These are phyloP conservation scores for Caradrina kadenii DNA, from an alignment of 2,888 invertebrate genomes.

Conservation along the genomic window DNA sequence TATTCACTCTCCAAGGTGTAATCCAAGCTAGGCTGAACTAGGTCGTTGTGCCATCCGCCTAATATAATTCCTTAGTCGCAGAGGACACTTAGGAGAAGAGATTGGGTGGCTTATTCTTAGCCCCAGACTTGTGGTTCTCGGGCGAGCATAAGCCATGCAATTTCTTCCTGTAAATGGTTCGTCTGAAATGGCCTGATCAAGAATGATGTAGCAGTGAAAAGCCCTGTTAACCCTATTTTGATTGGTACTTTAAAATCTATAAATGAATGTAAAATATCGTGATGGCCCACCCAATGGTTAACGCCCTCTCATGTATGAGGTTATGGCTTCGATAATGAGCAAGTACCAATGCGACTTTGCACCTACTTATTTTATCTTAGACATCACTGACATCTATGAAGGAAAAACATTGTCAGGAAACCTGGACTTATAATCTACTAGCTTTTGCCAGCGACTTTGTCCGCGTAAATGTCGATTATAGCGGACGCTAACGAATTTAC, in stretches of 20 bases:
- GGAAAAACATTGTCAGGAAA: too few relatives aligned
- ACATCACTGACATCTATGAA: too few relatives aligned
- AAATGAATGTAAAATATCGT: too few relatives aligned
- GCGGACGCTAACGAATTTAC: too few relatives aligned
- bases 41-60: constrained; percentile 33
- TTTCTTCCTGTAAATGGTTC: constrained; percentile 40
- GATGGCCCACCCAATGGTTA: too few relatives aligned
- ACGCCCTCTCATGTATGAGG: too few relatives aligned
- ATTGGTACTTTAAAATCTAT: not conserved
- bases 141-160: constrained; percentile 40
- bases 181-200: constrained; percentile 7
- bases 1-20: constrained; percentile 1
- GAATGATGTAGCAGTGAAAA: constrained; percentile 2
- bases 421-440: too few relatives aligned
- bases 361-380: too few relatives aligned
- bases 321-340: too few relatives aligned
- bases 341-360: too few relatives aligned
- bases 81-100: constrained; percentile 39
- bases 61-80: constrained; percentile 44
- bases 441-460: too few relatives aligned
- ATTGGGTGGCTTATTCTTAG: constrained; percentile 45
- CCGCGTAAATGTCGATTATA: too few relatives aligned
- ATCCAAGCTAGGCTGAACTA: constrained; percentile 12
- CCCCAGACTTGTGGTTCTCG: constrained; percentile 20
- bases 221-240: not conserved